A percentile compares a stretch with the other conserved stretches of the same genome.
These are phyloP conservation scores for Lasioglossum zephyrum DNA, from an alignment of 2,888 invertebrate species.

Conservation along the genomic window DNA sequence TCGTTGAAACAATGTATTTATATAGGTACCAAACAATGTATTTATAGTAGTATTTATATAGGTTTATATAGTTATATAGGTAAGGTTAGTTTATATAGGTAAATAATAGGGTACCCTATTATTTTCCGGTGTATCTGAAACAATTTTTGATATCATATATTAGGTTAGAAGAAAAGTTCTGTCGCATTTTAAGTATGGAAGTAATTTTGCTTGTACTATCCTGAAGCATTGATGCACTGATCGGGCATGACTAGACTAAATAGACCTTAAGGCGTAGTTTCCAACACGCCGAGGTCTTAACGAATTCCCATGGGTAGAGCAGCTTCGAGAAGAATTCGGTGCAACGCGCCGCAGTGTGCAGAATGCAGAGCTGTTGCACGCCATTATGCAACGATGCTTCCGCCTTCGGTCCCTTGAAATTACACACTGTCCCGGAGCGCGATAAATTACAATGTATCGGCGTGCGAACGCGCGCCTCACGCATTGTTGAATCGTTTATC, in stretches of 20 bases:
- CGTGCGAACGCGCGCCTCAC: slow-evolving; percentile 33
- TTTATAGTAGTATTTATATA: too few species aligned
- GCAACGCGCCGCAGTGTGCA: slow-evolving; percentile 14
- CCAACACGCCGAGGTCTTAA: slow-evolving; percentile 48
- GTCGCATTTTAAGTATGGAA: too few species aligned
- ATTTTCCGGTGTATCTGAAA: too few species aligned
- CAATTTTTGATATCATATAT: too few species aligned
- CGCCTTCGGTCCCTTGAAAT: slow-evolving; percentile 59
- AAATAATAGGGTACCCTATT: too few species aligned
- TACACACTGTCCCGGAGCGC: slow-evolving; percentile 35
- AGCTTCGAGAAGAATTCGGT: slow-evolving; percentile 52
- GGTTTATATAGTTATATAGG: too few species aligned
- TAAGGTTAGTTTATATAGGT: too few species aligned
- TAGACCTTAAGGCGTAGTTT: slow-evolving; percentile 50
- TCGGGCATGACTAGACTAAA: too few species aligned
- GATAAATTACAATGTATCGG: slow-evolving; percentile 51
- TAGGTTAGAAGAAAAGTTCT: not conserved
- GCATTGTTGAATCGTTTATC: slow-evolving; percentile 41
- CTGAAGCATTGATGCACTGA: too few species aligned
- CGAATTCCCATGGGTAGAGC: slow-evolving; percentile 45
- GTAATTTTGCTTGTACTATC: too few species aligned
- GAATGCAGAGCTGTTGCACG: slow-evolving; percentile 8
- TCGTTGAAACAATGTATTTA: not conserved
- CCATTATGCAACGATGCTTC: slow-evolving; percentile 56
- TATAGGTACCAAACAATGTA: too few species aligned